A percentile compares a stretch with the other conserved stretches of the same genome.
These are phyloP conservation scores for Zygogramma bicolorata DNA, from an alignment of 2,888 invertebrate species.

Conservation along the genomic window DNA sequence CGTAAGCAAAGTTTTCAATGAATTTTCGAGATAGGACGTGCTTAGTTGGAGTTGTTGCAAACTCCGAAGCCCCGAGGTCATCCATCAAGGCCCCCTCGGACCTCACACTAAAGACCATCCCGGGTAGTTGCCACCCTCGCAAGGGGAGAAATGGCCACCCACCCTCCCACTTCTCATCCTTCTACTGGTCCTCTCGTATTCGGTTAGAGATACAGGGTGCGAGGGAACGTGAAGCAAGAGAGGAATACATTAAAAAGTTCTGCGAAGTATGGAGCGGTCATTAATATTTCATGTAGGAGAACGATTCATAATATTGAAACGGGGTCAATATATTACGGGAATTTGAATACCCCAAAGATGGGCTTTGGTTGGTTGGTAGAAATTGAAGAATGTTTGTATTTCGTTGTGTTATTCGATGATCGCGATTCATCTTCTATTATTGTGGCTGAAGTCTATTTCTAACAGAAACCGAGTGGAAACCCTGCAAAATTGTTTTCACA, in stretches of 20 bases:
- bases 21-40: slow-evolving; percentile 50
- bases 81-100: slow-evolving; percentile 65
- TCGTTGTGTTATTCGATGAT: no score
- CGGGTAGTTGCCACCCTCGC: slow-evolving; percentile 52
- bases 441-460: no score
- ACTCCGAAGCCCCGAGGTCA: slow-evolving; percentile 65
- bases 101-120: slow-evolving; percentile 60
- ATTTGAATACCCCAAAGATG: slow-evolving; percentile 24
- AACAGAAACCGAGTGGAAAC: no score
- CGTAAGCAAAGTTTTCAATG: slow-evolving; percentile 58
- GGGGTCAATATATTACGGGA: slow-evolving; percentile 54
- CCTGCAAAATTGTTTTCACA: no score
- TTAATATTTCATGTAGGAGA: slow-evolving; percentile 55
- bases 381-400: not conserved
- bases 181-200: slow-evolving; percentile 40
- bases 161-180: slow-evolving; percentile 57
- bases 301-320: slow-evolving; percentile 50
- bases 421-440: no score
- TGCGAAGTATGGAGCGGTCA: slow-evolving; percentile 49
- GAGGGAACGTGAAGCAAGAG: slow-evolving; percentile 48
- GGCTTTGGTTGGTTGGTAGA: no score
- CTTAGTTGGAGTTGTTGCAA: slow-evolving; percentile 48
- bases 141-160: slow-evolving; percentile 51
- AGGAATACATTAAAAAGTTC: slow-evolving; percentile 56
- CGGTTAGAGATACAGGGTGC: slow-evolving; percentile 47